A percentile compares a stretch with the other conserved stretches of the same genome.
phyloP scores from a whole-genome alignment of 2,888 invertebrate species.

The Copidosoma aretas region DNA sequence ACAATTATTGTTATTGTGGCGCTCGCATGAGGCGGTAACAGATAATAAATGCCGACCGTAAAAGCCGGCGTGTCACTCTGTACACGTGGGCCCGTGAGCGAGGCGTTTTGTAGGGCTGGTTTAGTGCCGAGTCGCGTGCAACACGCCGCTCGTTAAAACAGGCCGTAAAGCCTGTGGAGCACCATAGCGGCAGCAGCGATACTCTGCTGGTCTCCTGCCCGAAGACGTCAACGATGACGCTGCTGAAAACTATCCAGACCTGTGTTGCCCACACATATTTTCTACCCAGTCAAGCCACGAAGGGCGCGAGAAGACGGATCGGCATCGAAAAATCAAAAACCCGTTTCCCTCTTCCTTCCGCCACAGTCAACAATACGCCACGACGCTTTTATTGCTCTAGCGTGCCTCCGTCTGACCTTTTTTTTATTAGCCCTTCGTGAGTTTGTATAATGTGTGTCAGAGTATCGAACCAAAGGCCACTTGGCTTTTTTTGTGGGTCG shows the following conservation, averaged over 20 bases:
- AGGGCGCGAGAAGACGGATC: background rate
- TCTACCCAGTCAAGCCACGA: background rate
- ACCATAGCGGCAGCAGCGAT: slow-evolving; percentile 4
- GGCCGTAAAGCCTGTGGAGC: slow-evolving; percentile 38
- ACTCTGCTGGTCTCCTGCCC: background rate
- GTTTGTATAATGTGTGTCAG: too few species aligned
- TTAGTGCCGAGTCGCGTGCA: slow-evolving; percentile 62
- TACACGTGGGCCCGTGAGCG: too few species aligned
- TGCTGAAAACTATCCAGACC: background rate
- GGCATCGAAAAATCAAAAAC: background rate
- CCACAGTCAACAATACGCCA: background rate
- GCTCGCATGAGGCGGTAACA: slow-evolving; percentile 62
- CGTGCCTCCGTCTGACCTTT: background rate
- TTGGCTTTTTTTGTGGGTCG: too few species aligned
- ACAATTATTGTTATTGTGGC: slow-evolving; percentile 62
- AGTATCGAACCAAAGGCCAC: too few species aligned
- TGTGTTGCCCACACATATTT: too few species aligned
- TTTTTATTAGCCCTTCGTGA: too few species aligned
- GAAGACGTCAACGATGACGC: slow-evolving; percentile 3
- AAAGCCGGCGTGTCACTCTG: slow-evolving; percentile 47
- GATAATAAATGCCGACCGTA: slow-evolving; percentile 62
- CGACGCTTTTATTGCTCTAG: background rate
- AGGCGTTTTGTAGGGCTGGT: slow-evolving; percentile 60
- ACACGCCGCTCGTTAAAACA: slow-evolving; percentile 59
- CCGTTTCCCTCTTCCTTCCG: background rate